Conservation (phyloP, 2,888 invertebrate genomes). For the Empis livida region DNA sequence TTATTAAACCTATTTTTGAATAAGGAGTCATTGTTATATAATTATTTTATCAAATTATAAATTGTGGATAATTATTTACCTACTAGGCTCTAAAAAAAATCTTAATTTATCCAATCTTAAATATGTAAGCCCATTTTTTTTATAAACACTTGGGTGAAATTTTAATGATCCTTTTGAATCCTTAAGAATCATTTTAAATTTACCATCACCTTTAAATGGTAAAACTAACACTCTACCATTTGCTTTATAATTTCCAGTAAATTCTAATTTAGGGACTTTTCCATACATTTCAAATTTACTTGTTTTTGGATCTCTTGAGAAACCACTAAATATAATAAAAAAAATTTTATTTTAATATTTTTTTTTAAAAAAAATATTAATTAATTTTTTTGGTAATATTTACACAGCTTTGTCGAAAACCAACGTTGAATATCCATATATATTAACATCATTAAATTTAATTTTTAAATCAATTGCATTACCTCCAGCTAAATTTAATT, state of each 20-base stretch:
- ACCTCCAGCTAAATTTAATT: constrained; percentile 12
- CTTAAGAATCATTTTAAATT: constrained; percentile 26
- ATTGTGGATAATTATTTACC: constrained; percentile 17
- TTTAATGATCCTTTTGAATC: constrained; percentile 29
- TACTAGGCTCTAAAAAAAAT: constrained; percentile 28
- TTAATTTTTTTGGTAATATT: no score
- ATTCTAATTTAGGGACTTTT: constrained; percentile 22
- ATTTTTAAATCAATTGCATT: constrained; percentile 19
- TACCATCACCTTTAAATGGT: constrained; percentile 35
- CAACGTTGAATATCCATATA: constrained; percentile 16
- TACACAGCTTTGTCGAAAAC: constrained; percentile 1
- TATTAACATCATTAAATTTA: constrained; percentile 15
- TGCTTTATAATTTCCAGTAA: constrained; percentile 30
- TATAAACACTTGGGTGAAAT: constrained; percentile 24
- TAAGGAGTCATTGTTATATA: no score
- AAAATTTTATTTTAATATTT: no score
- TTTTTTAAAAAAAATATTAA: no score
- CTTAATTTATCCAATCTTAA: constrained; percentile 28
- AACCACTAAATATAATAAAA: constrained; percentile 15
- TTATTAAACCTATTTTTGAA: background rate
- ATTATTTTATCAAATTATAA: no score
- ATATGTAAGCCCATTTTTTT: constrained; percentile 22
- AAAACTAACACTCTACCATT: constrained; percentile 37
- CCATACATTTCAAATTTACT: constrained; percentile 33
- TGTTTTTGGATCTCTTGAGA: constrained; percentile 24